Evolutionary conservation across 2,888 invertebrate species (phyloP), one percentile per base, ranked within the genome.

Genomic region (Zaprionus bogoriensis): DNA sequence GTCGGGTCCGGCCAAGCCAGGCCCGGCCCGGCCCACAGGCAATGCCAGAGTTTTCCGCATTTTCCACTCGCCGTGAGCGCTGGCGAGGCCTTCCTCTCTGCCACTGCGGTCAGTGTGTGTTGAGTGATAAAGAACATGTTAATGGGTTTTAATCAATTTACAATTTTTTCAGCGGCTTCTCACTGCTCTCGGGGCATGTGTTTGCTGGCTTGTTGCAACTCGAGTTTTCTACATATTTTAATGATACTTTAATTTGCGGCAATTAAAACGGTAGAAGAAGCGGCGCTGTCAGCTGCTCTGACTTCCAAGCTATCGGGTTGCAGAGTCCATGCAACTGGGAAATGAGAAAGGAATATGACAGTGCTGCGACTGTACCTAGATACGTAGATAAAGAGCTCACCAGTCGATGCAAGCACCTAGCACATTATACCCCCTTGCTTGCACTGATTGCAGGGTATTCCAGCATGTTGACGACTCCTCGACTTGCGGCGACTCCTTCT

Each of bases 41-140:
- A 19, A 20, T 22, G 2, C 46, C 47, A 51, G 44, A 69, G 47
- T 12, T 60, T 55, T 19, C n/a, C 28, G 46, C 38, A 20, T 10
- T 68, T 66, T 19, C 39, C 54, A 51, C 39, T 30, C 12, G 2
- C 50, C n/a, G 10, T 6, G 2, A 12, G n/a, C 19, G 9, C 25
- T 14, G 12, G 30, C 12, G 2, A 5, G n/a, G 4, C 2, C 30
- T 14, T 4, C 12, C 6, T 4, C 1, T 12, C 5, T n/a, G 10
- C 12, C 32, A 23, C n/a, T 30, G 2, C n/a, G 12, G 17, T 14
- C 10, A 19, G 20, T 41, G 14, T 48, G 77, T 74, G 77, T 69
- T 79, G 81, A 81, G 84, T 82, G 79, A 79, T 82, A 74, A 77
- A 79, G 76, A 82, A 84, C 79, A 79, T 84, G 82, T 81, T 82